Evolutionary conservation across 2,113 vertebrate genomes (phyloP), one percentile per base, ranked within the genome.

Genomic region (Lampris megalopsis): DNA sequence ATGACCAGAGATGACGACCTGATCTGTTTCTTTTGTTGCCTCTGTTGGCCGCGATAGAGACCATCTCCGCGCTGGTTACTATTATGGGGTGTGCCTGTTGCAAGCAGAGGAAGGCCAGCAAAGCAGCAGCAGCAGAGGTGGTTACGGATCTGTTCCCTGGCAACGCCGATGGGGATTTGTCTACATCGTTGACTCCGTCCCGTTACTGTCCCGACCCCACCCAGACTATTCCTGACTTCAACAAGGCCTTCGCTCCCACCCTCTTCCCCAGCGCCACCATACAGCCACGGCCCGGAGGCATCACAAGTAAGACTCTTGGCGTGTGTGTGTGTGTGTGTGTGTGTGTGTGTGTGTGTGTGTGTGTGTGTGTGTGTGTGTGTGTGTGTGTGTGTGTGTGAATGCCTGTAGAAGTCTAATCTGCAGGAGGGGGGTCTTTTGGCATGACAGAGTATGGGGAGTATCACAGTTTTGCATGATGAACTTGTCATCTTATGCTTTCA

Each of bases 71-170:
- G 73, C 81, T 71, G 80, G 83, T 88, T 91, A 24, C 24, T 24
- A 94, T 89, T 85, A 98, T 98, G 97, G 96, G 97, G 94, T 97
- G 97, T 91, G 89, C 92, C 86, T 96, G 94, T 88, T 98, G 96
- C 89, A 98, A 97, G 88, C 95, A 95, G 91, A 92, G 86, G 81
- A 94, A 93, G 88, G 86, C 90, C 4, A 70, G 78, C 72, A 95
- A 95, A 92, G 73, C 77, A 9, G 77, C 76, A 75, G 56, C 78
- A 60, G 80, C 63, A 68, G 77, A 63, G 81, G 68, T 62, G 89
- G 35, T 79, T 63, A 56, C 76, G 24, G 79, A 84, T 52, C 77
- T 73, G 79, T 87, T 83, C 73, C 81, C 64, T 73, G 79, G 80
- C 79, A 86, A 86, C 81, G 5, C 9, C 61, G 91, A 89, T 59